phyloP scores from a whole-genome alignment of 2,797 vertebrate genomes.

The Microhierax caerulescens region DNA sequence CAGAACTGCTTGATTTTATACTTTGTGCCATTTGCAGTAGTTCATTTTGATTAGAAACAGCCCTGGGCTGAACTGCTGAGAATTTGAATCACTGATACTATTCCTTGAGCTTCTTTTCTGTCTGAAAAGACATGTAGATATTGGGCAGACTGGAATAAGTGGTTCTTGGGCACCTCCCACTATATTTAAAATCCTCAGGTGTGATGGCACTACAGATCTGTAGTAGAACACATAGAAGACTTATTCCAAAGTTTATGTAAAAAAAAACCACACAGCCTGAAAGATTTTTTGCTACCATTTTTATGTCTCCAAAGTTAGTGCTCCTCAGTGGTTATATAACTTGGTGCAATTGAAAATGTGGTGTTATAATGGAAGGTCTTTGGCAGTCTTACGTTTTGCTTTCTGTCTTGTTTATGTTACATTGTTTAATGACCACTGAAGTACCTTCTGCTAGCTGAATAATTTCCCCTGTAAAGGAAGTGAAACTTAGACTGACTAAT shows the following conservation, averaged over 20 bases:
- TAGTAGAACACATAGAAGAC: neutral
- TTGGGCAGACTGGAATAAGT: neutral
- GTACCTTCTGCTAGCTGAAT: neutral
- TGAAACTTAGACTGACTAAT: neutral
- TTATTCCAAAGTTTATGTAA: neutral
- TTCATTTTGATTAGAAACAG: neutral
- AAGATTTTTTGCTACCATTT: neutral
- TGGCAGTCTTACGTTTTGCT: neutral
- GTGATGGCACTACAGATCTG: neutral
- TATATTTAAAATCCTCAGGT: neutral
- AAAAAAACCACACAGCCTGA: neutral
- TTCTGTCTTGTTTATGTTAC: neutral
- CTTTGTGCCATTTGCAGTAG: neutral
- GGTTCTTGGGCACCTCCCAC: neutral
- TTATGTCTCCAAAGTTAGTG: neutral
- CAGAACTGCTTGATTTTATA: neutral
- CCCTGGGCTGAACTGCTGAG: neutral
- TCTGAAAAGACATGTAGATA: neutral
- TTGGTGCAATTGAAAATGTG: neutral
- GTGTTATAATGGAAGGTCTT: neutral
- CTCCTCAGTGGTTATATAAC: neutral
- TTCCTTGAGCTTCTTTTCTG: neutral
- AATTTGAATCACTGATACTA: neutral
- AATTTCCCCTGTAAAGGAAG: neutral
- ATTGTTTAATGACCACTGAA: neutral